phyloP scores from a whole-genome alignment of 2,888 invertebrate genomes.

The Axea sp. region DNA sequence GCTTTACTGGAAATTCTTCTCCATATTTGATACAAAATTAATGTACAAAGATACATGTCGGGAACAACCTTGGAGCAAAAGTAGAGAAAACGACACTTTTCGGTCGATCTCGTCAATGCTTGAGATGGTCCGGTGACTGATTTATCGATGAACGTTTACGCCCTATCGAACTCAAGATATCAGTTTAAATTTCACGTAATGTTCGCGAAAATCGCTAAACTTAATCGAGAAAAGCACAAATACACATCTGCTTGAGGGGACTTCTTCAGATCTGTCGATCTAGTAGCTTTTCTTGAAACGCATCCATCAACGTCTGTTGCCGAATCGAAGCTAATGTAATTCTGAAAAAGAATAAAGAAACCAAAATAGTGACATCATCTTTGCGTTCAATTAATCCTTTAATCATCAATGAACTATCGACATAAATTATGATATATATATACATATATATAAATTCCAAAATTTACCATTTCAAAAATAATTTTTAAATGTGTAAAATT shows the following conservation, averaged over 20 bases:
- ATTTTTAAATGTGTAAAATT: no score
- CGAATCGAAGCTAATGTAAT: no score
- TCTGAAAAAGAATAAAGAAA: no score
- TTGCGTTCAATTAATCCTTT: no score
- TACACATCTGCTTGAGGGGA: slow-evolving; percentile 49
- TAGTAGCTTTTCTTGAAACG: slow-evolving; percentile 47
- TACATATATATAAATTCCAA: no score
- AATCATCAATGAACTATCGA: no score
- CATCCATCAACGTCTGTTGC: slow-evolving; percentile 65
- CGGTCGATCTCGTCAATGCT: slow-evolving; percentile 5
- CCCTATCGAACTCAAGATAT: slow-evolving; percentile 73
- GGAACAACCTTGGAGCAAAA: slow-evolving; percentile 19
- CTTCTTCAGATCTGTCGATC: slow-evolving; percentile 33
- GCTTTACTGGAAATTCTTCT: background rate
- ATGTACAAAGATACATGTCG: slow-evolving; percentile 21
- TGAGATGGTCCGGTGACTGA: slow-evolving; percentile 63
- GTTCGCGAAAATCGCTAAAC: slow-evolving; percentile 65
- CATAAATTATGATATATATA: no score
- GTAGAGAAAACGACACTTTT: slow-evolving; percentile 44
- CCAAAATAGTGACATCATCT: no score
- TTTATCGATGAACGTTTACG: slow-evolving; percentile 72
- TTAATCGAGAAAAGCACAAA: slow-evolving; percentile 52
- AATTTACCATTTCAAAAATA: no score
- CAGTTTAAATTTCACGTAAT: slow-evolving; percentile 72
- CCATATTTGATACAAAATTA: slow-evolving; percentile 15